A percentile compares a stretch with the other conserved stretches of the same genome.
phyloP scores from a whole-genome alignment of 37 sponge, comb jelly and placozoan genomes.

The Halichondria panicea region DNA sequence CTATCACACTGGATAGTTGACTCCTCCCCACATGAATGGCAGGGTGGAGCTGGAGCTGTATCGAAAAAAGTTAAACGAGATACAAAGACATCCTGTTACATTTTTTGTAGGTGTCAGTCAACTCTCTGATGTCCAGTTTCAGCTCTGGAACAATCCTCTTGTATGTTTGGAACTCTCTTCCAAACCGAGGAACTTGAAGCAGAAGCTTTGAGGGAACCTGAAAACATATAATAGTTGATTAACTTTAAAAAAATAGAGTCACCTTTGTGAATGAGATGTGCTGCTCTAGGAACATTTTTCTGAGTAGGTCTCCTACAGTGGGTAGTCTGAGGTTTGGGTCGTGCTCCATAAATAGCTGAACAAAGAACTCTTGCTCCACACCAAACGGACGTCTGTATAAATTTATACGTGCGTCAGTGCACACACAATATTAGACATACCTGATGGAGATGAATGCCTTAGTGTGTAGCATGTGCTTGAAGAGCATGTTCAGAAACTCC shows the following conservation, averaged over 20 bases:
- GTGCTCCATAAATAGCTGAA: conserved; percentile 77
- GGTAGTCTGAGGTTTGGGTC: conserved; percentile 25
- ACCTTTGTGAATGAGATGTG: conserved; percentile 71
- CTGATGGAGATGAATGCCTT: too few species aligned
- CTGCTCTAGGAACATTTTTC: conserved; percentile 61
- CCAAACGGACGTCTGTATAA: conserved; percentile 75
- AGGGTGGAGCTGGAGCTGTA: background rate
- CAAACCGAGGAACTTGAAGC: conserved; percentile 93
- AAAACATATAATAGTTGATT: background rate
- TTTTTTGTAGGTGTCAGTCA: background rate
- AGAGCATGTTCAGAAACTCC: conserved; percentile 92
- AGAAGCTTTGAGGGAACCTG: conserved; percentile 71
- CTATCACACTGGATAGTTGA: background rate
- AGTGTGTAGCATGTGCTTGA: too few species aligned
- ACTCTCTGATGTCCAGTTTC: conserved; percentile 38
- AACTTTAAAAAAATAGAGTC: background rate
- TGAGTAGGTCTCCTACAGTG: conserved; percentile 37
- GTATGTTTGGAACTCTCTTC: conserved; percentile 85
- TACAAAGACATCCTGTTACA: background rate
- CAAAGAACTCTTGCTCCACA: conserved; percentile 67
- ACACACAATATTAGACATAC: too few species aligned
- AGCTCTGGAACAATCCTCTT: conserved; percentile 76
- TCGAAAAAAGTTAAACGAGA: background rate
- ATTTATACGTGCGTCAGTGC: too few species aligned
- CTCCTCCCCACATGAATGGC: background rate